phyloP scores from a whole-genome alignment of 2,113 vertebrate species.

The Raphicerus campestris region DNA sequence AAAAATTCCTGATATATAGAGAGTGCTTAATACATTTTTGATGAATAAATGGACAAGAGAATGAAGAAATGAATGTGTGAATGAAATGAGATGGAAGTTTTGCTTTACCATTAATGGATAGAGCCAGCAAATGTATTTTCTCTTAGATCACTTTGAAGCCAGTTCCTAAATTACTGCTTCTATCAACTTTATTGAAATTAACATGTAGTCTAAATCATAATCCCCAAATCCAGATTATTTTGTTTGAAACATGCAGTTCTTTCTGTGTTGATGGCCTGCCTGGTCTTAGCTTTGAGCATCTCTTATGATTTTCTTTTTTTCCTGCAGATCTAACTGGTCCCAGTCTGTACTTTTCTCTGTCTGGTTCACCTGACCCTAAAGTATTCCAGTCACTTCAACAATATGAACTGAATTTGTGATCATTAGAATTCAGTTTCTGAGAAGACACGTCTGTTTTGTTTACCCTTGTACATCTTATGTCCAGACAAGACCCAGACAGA shows the following conservation, averaged over 20 bases:
- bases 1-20: background rate
- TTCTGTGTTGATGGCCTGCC: background rate
- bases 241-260: background rate
- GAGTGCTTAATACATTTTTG: background rate
- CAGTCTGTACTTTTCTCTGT: background rate
- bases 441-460: background rate
- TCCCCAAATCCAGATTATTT: background rate
- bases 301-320: background rate
- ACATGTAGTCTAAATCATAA: background rate
- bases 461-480: background rate
- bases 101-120: background rate
- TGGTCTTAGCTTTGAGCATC: background rate
- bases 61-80: background rate
- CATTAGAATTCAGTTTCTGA: background rate
- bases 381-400: background rate
- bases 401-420: background rate
- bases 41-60: background rate
- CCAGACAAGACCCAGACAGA: background rate
- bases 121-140: background rate
- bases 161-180: background rate
- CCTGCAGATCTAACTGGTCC: background rate
- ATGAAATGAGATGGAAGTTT: background rate
- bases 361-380: background rate
- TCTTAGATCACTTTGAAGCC: background rate
- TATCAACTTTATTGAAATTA: background rate